These are phyloP conservation scores for Zaprionus gabonicus DNA, from an alignment of 1,140 invertebrate genomes.

Conservation along the genomic window DNA sequence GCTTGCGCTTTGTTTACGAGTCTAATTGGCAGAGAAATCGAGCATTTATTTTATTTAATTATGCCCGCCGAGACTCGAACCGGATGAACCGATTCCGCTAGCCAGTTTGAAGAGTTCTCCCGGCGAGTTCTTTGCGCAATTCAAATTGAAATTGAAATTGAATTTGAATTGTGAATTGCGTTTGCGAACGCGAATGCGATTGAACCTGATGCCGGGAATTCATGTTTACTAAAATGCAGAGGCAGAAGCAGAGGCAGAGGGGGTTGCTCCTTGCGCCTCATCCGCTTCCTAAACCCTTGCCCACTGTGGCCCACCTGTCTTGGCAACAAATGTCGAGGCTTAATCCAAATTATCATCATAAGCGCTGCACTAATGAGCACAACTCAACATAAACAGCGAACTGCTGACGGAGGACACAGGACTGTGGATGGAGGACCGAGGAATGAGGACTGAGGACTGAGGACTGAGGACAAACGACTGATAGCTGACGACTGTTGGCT, in stretches of 20 bases:
- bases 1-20: slow-evolving; percentile 2
- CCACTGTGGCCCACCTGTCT: neutral
- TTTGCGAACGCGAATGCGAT: neutral
- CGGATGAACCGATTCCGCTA: neutral
- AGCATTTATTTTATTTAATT: slow-evolving; percentile 8
- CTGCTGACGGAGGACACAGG: slow-evolving; percentile 26
- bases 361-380: slow-evolving; percentile 67
- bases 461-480: slow-evolving; percentile 5
- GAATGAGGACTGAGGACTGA: neutral
- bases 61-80: neutral
- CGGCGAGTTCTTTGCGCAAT: neutral
- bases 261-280: too few relatives aligned
- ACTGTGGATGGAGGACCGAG: neutral
- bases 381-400: slow-evolving; percentile 46
- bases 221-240: slow-evolving; percentile 29
- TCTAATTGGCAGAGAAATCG: slow-evolving; percentile 1
- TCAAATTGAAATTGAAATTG: slow-evolving; percentile 7
- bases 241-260: too few relatives aligned
- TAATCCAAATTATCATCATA: slow-evolving; percentile 74
- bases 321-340: slow-evolving; percentile 19
- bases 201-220: slow-evolving; percentile 6
- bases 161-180: slow-evolving; percentile 10
- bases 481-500: slow-evolving; percentile 17
- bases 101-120: neutral
- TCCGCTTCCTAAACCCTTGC: neutral